These are phyloP conservation scores for Isotomurus palustris DNA, from an alignment of 2,888 invertebrate genomes.

Conservation along the genomic window DNA sequence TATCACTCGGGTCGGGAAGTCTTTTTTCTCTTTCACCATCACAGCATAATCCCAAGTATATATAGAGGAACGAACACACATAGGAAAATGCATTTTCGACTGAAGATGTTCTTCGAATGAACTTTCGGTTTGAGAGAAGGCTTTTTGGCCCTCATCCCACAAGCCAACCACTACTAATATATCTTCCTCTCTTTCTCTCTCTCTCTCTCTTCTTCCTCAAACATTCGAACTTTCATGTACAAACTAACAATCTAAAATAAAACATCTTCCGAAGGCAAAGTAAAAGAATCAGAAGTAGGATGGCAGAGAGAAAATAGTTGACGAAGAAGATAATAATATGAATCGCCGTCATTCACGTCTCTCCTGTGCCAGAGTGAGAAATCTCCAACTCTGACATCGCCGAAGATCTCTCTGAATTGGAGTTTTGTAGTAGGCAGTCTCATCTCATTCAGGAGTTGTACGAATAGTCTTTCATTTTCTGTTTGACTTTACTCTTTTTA, in stretches of 20 bases:
- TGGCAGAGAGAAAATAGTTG: too few species aligned
- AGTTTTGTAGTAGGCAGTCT: too few species aligned
- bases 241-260: too few species aligned
- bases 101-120: slow-evolving; percentile 14
- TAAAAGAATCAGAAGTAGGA: not conserved
- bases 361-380: too few species aligned
- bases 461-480: not conserved
- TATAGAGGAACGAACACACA: slow-evolving; percentile 8
- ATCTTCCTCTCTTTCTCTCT: slow-evolving; percentile 1
- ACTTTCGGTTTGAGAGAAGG: too few species aligned
- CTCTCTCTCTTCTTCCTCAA: not conserved
- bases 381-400: too few species aligned
- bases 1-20: slow-evolving; percentile 27
- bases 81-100: not conserved
- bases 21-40: slow-evolving; percentile 10
- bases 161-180: slow-evolving; percentile 4
- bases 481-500: not conserved
- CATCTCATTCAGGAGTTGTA: too few species aligned
- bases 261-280: too few species aligned
- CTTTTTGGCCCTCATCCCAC: slow-evolving; percentile 39
- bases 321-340: too few species aligned
- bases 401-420: too few species aligned
- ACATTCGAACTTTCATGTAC: not conserved
- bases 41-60: slow-evolving; percentile 6
- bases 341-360: too few species aligned